phyloP scores from a whole-genome alignment of 92 coral and sea anemone genomes.

The Phenganax stokvisi region DNA sequence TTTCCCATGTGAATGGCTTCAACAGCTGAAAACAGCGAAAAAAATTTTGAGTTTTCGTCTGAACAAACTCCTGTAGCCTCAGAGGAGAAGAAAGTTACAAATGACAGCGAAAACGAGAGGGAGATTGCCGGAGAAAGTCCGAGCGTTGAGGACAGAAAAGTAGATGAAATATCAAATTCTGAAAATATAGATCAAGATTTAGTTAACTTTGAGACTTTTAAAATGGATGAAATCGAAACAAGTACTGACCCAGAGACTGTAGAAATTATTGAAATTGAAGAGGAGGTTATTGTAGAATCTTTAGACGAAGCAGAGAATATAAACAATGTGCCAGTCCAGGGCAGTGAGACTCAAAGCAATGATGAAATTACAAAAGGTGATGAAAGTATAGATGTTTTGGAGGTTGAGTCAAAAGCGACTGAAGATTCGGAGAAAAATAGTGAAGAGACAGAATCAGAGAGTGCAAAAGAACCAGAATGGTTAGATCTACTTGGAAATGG shows the following conservation, averaged over 20 bases:
- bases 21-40: neutral
- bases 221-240: neutral
- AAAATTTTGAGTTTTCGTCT: neutral
- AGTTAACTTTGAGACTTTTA: neutral
- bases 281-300: constrained; percentile 43
- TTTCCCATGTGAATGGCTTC: constrained; percentile 1
- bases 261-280: constrained; percentile 10
- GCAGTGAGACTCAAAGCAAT: constrained; percentile 18
- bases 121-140: neutral
- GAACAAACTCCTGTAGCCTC: neutral
- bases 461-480: constrained; percentile 53
- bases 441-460: constrained; percentile 20
- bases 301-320: constrained; percentile 41
- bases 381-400: constrained; percentile 4
- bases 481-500: constrained; percentile 89
- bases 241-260: constrained; percentile 3
- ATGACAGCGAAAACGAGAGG: neutral
- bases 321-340: neutral
- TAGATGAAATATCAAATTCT: neutral
- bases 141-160: neutral
- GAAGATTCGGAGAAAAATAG: neutral
- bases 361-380: constrained; percentile 21
- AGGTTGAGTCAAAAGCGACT: neutral
- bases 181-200: neutral
- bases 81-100: neutral